Evolutionary conservation across 2,888 invertebrate genomes (phyloP), one percentile per base, ranked within the genome.

Genomic region (Drosophila rellima): DNA sequence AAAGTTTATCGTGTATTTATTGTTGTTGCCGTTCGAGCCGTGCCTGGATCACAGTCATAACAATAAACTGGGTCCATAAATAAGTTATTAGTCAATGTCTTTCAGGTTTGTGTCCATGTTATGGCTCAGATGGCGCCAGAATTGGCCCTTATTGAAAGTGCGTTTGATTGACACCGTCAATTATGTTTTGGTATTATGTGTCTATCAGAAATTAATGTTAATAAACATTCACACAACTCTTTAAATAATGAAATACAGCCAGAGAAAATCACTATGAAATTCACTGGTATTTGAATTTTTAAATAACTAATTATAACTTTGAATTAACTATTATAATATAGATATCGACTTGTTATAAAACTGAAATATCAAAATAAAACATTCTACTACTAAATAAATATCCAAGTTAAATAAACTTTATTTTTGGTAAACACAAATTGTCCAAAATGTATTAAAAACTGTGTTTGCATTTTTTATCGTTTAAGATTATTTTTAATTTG

Each of bases 11-110:
- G 70, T 71, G 78, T 84, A 78, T 88, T 82, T 86, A 71, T 75
- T 72, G 68, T 68, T 71, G 65, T 39, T 52, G 44, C 10, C 15
- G 8, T 13, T 48, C 11, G 37, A 44, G 39, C 64, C 47, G 44
- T 55, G 68, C 40, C 26, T 52, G 56, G 62, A 39, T 59, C 66
- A 70, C 54, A 70, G 82, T 59, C 88, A 82, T 78, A 87, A 83
- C 85, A 84, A 73, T 84, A 78, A 83, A 78, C 68, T 40, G 33
- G 57, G 56, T 73, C 70, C 84, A 83, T 83, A 87, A 89, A 89
- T 83, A 89, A 87, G 83, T 89, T 89, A 83, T 89, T 87, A 84
- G 88, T 71, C 77, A 76, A 75, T 68, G 77, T 80, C 65, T 52
- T 55, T 61, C 31, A 55, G 17, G 35, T 63, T 54, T 42, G 17